Percentiles rank a stretch among this genome's conserved stretches.
These are phyloP conservation scores for Rhamnusium bicolor DNA, from an alignment of 2,888 invertebrate species.

Conservation along the genomic window DNA sequence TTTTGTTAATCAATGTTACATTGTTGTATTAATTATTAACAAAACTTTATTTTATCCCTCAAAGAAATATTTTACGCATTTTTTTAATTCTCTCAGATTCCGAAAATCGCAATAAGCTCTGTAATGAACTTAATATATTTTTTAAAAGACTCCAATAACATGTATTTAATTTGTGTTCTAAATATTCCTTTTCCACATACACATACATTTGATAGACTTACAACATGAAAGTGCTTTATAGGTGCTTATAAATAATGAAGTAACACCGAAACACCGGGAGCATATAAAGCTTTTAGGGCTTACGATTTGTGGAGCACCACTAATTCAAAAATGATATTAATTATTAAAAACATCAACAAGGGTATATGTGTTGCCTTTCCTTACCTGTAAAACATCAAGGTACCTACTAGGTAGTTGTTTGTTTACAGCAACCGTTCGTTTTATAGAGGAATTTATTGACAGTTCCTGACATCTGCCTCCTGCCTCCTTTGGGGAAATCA, in stretches of 20 bases:
- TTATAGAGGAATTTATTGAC: background rate
- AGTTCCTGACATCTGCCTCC: background rate
- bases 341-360: background rate
- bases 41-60: no score
- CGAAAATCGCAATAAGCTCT: no score
- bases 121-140: no score
- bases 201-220: background rate
- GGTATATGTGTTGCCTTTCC: background rate
- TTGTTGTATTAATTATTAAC: no score
- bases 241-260: background rate
- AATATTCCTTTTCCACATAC: background rate
- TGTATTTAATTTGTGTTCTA: no score
- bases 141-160: no score
- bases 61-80: no score
- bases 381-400: background rate
- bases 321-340: constrained; percentile 6
- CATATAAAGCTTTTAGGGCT: background rate
- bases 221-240: background rate
- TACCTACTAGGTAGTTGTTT: background rate
- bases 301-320: background rate
- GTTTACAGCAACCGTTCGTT: background rate
- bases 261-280: background rate
- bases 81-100: no score
- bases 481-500: background rate
- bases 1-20: no score